phyloP scores from a whole-genome alignment of 2,113 vertebrate genomes.

The Taxidea taxus region DNA sequence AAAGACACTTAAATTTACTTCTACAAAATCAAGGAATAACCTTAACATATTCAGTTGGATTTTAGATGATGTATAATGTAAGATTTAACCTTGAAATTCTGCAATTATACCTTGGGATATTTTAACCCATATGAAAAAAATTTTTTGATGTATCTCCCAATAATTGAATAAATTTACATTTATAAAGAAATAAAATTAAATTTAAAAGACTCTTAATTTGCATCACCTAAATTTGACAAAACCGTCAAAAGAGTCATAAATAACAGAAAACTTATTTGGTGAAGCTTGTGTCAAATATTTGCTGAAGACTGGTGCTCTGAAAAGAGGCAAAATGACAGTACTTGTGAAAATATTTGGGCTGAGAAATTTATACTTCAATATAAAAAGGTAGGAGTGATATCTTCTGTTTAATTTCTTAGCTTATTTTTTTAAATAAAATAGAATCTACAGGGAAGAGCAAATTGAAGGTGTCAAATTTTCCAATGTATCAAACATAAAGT shows the following conservation, averaged over 20 bases:
- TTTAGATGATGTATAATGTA: neutral
- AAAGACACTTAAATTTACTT: neutral
- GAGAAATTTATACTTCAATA: neutral
- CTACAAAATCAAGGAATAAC: neutral
- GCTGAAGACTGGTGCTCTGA: neutral
- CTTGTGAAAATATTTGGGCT: neutral
- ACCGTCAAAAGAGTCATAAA: neutral
- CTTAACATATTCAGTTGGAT: neutral
- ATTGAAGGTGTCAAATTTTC: neutral
- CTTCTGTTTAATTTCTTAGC: neutral
- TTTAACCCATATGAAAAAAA: neutral
- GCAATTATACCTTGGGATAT: neutral
- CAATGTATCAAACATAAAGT: neutral
- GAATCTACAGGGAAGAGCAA: neutral
- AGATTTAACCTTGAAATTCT: slow-evolving; percentile 8
- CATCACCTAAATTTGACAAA: neutral
- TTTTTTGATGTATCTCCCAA: neutral
- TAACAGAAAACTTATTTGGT: neutral
- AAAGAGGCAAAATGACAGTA: neutral
- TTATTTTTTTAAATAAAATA: slow-evolving; percentile 25
- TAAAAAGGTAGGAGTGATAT: neutral
- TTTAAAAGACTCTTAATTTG: neutral
- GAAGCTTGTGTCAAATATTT: neutral
- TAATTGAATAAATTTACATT: neutral
- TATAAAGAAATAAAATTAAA: slow-evolving; percentile 2